phyloP scores from a whole-genome alignment of 2,797 vertebrate species.

The Chaetodon trifasciatus region DNA sequence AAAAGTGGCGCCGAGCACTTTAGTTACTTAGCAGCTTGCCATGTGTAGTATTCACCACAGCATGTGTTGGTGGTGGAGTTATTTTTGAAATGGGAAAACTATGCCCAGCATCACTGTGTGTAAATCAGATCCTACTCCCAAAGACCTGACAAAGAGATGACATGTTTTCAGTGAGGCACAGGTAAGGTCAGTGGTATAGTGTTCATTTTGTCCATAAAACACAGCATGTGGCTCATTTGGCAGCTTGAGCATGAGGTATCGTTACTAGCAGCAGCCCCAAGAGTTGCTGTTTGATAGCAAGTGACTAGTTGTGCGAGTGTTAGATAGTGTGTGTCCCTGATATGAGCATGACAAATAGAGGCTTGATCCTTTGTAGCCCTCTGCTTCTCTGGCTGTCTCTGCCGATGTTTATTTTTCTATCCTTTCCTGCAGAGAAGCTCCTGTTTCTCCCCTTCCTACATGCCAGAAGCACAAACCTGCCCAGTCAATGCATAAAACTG shows the following conservation, averaged over 20 bases:
- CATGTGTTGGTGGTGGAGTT: conserved; percentile 57
- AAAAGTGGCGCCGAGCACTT: conserved; percentile 64
- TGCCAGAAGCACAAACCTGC: conserved; percentile 55
- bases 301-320: background rate
- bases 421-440: conserved; percentile 53
- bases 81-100: conserved; percentile 52
- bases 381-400: conserved; percentile 40
- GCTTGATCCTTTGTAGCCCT: conserved; percentile 31
- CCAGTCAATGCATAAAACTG: conserved; percentile 34
- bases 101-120: conserved; percentile 28
- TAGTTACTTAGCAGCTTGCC: conserved; percentile 55
- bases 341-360: conserved; percentile 14
- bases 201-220: conserved; percentile 20
- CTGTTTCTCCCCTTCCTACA: conserved; percentile 55
- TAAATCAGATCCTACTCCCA: conserved; percentile 43
- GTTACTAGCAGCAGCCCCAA: conserved; percentile 54
- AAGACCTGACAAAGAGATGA: conserved; percentile 24
- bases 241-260: conserved; percentile 47
- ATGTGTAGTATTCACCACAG: conserved; percentile 51
- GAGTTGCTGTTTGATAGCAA: conserved; percentile 20
- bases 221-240: conserved; percentile 32
- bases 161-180: conserved; percentile 29
- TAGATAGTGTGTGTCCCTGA: background rate
- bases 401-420: conserved; percentile 49
- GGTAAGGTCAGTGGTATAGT: conserved; percentile 24